These are phyloP conservation scores for Astreopora myriophthalma DNA, from an alignment of 64 coral and sea anemone species.

Conservation along the genomic window DNA sequence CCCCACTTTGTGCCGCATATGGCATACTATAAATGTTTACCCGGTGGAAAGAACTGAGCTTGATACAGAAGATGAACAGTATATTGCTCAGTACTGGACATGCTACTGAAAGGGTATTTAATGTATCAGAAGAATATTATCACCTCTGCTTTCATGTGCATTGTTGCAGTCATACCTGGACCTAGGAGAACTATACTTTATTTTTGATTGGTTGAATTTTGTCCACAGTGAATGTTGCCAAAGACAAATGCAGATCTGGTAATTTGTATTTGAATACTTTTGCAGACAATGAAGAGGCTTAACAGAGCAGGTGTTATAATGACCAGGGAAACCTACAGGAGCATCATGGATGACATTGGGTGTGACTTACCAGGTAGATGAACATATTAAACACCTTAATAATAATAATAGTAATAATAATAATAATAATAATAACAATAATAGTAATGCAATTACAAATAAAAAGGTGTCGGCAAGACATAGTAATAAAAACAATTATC, in stretches of 20 bases:
- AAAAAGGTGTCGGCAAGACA: no score
- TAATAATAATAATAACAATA: not conserved
- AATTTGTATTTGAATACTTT: not conserved
- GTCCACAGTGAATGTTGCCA: not conserved
- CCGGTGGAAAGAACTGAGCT: slow-evolving; percentile 41
- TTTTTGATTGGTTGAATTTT: slow-evolving; percentile 5
- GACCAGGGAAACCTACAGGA: slow-evolving; percentile 47
- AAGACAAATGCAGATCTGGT: slow-evolving; percentile 24
- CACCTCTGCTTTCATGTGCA: slow-evolving; percentile 6
- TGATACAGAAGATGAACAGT: slow-evolving; percentile 46
- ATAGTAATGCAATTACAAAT: no score
- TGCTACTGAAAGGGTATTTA: slow-evolving; percentile 38
- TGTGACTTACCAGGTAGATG: slow-evolving; percentile 37
- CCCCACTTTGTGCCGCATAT: slow-evolving; percentile 36
- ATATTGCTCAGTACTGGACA: slow-evolving; percentile 14
- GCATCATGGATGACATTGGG: slow-evolving; percentile 57
- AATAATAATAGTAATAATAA: not conserved
- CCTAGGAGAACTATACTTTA: not conserved
- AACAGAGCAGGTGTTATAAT: slow-evolving; percentile 47
- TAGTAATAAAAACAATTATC: not conserved
- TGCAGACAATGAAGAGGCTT: slow-evolving; percentile 48
- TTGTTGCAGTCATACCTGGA: not conserved
- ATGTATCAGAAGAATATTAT: not conserved
- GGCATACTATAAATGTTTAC: slow-evolving; percentile 40
- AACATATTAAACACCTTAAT: not conserved